A percentile compares a stretch with the other conserved stretches of the same genome.
Conservation (phyloP, 2,888 invertebrate genomes). For the Drosophila paranaensis region DNA sequence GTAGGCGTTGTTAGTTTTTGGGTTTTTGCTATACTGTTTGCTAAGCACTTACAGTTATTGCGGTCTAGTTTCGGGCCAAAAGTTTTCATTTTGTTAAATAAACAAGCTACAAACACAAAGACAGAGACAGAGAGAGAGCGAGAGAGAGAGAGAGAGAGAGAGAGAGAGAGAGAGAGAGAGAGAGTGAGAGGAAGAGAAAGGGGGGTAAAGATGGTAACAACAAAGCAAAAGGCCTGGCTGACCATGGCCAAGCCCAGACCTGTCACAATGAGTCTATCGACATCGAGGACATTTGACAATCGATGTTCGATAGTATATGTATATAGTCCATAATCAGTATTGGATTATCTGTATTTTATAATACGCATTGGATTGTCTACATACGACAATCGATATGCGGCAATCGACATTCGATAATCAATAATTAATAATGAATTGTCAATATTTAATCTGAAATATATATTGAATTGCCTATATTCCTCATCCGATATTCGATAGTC, state of each 20-base stretch:
- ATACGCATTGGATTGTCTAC: too few species aligned
- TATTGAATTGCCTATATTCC: too few species aligned
- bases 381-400: too few species aligned
- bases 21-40: conserved; percentile 58
- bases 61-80: conserved; percentile 64
- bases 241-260: neutral
- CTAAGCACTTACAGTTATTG: conserved; percentile 78
- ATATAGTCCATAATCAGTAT: too few species aligned
- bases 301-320: too few species aligned
- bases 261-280: neutral
- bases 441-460: too few species aligned
- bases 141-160: neutral
- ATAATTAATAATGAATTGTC: too few species aligned
- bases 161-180: neutral
- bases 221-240: neutral
- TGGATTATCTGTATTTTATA: too few species aligned
- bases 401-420: too few species aligned
- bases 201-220: neutral
- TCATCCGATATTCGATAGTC: neutral
- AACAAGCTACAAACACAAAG: conserved; percentile 37
- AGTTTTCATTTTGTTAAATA: conserved; percentile 64
- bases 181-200: neutral
- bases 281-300: too few species aligned
- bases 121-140: neutral
- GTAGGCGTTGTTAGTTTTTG: conserved; percentile 45